A percentile compares a stretch with the other conserved stretches of the same genome.
These are phyloP conservation scores for Drosophila sulfurigaster DNA, from an alignment of 1,140 invertebrate genomes.

Conservation along the genomic window DNA sequence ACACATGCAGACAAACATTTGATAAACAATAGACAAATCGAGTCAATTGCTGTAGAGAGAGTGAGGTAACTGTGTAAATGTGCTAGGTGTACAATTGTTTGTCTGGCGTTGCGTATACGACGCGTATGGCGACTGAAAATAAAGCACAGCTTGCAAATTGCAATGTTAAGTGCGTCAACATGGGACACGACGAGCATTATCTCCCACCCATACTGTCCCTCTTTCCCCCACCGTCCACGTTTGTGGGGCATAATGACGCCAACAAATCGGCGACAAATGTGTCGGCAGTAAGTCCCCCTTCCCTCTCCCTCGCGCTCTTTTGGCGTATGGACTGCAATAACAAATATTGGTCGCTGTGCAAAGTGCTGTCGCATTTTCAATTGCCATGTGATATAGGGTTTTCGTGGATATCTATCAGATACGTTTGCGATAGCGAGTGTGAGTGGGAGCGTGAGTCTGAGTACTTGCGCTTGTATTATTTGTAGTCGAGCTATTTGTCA, in stretches of 20 bases:
- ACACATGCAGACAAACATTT: constrained; percentile 48
- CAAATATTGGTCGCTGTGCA: constrained; percentile 70
- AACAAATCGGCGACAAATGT: constrained; percentile 76
- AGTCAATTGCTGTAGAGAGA: background rate
- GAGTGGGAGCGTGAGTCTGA: background rate
- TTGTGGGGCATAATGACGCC: constrained; percentile 71
- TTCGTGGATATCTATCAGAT: constrained; percentile 38
- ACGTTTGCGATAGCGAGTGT: background rate
- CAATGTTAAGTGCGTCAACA: constrained; percentile 65
- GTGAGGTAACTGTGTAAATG: constrained; percentile 29
- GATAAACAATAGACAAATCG: constrained; percentile 59
- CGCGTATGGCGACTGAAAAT: constrained; percentile 47
- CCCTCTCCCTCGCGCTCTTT: background rate
- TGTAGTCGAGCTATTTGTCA: constrained; percentile 46
- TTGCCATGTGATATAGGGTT: constrained; percentile 62
- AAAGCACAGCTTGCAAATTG: constrained; percentile 65
- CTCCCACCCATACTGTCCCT: background rate
- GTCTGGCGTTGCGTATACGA: constrained; percentile 58
- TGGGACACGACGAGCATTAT: constrained; percentile 32
- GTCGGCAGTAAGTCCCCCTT: constrained; percentile 1
- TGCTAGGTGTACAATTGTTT: constrained; percentile 54
- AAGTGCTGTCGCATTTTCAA: constrained; percentile 68
- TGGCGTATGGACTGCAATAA: constrained; percentile 52
- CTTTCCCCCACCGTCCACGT: background rate
- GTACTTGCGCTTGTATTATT: constrained; percentile 41